A percentile compares a stretch with the other conserved stretches of the same genome.
These are phyloP conservation scores for Ataeniobius toweri DNA, from an alignment of 2,797 vertebrate genomes.

Conservation along the genomic window DNA sequence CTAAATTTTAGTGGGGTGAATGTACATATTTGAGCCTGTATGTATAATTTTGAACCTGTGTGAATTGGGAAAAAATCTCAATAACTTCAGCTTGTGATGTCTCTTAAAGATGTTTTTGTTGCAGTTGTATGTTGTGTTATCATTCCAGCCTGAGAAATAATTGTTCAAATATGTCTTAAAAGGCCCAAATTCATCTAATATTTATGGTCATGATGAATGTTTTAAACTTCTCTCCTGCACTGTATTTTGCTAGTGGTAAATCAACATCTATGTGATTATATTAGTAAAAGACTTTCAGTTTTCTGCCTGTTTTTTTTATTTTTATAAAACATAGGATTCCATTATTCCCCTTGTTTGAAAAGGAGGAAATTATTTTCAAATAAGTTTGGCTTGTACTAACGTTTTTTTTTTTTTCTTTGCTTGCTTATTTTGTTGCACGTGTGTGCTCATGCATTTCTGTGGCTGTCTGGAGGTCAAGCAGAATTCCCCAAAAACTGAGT, in stretches of 20 bases:
- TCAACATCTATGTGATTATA: background rate
- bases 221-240: background rate
- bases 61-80: background rate
- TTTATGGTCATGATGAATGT: background rate
- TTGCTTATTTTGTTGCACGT: slow-evolving; percentile 43
- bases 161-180: background rate
- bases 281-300: slow-evolving; percentile 10
- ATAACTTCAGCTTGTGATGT: background rate
- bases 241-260: background rate
- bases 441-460: slow-evolving; percentile 7
- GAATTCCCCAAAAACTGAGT: slow-evolving; percentile 29
- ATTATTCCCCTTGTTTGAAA: slow-evolving; percentile 35
- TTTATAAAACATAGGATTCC: background rate
- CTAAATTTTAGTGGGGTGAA: background rate
- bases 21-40: background rate
- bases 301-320: background rate
- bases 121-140: background rate
- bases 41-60: background rate
- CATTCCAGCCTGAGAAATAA: background rate
- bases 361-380: slow-evolving; percentile 30
- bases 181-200: background rate
- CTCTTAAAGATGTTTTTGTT: background rate
- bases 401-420: slow-evolving; percentile 28
- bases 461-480: slow-evolving; percentile 33
- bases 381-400: slow-evolving; percentile 12